These are phyloP conservation scores for Peromyscus maniculatus DNA, from an alignment of 2,113 vertebrate species.

Conservation along the genomic window DNA sequence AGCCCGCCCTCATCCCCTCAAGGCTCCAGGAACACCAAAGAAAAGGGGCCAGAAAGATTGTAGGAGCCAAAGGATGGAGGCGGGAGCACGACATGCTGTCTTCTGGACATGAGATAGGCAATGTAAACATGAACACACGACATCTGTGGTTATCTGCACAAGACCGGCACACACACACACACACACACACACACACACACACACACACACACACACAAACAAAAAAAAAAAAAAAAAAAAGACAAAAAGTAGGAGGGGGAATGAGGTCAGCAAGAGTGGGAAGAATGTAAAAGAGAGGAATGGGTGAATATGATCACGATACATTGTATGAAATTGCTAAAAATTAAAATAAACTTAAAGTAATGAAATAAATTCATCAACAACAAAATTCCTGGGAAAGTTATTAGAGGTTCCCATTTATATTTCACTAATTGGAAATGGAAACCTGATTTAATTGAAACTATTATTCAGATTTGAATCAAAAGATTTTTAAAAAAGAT, in stretches of 20 bases:
- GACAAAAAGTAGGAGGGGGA: background rate
- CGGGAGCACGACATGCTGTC: accelerated
- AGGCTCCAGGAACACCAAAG: background rate
- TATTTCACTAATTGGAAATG: background rate
- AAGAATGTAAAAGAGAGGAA: background rate
- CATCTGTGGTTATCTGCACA: background rate
- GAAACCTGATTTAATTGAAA: slow-evolving; percentile 62
- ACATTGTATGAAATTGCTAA: background rate
- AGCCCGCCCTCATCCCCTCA: too few species aligned
- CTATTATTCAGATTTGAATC: slow-evolving; percentile 45
- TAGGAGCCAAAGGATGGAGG: background rate
- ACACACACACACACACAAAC: too few species aligned
- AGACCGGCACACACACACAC: background rate
- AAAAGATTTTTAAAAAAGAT: background rate
- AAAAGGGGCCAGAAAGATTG: background rate
- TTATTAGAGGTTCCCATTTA: slow-evolving; percentile 31
- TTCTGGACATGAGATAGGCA: too few species aligned
- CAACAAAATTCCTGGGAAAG: background rate
- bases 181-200: too few species aligned
- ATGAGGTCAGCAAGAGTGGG: too few species aligned
- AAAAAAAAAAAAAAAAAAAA: too few species aligned
- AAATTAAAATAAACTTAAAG: background rate
- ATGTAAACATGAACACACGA: background rate
- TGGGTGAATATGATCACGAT: background rate
- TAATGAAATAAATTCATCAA: background rate